Evolutionary conservation across 2,113 vertebrate genomes (phyloP).

Genomic region (Heterocephalus glaber): DNA sequence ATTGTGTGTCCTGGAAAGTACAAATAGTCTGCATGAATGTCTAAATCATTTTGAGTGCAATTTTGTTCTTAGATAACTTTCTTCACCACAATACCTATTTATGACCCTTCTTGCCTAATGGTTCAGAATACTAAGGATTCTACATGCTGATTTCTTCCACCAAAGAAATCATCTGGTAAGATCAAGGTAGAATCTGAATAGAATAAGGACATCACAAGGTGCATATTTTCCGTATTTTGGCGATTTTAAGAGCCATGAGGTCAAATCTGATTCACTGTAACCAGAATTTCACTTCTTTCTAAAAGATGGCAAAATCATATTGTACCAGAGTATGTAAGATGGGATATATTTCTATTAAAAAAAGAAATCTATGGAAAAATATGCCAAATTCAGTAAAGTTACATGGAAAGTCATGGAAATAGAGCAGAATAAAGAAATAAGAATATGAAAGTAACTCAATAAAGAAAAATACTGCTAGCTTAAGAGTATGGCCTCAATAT

Average conservation of each 20-base stretch:
- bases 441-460: not conserved
- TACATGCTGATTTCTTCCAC: not conserved
- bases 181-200: not conserved
- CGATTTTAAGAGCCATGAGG: not conserved
- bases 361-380: not conserved
- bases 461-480: not conserved
- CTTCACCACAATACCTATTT: not conserved
- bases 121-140: not conserved
- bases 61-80: not conserved
- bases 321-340: not conserved
- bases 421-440: not conserved
- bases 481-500: too few species aligned
- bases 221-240: not conserved
- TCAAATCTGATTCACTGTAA: not conserved
- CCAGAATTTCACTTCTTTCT: not conserved
- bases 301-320: not conserved
- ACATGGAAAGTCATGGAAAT: not conserved
- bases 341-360: not conserved
- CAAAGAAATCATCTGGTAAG: not conserved
- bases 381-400: not conserved
- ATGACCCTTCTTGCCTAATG: not conserved
- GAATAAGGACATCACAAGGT: not conserved
- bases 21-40: not conserved
- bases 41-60: not conserved
- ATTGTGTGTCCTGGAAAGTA: not conserved